Base-by-base conservation (phyloP, 2,888 invertebrate genomes). In the Drosophila paracracens region DNA sequence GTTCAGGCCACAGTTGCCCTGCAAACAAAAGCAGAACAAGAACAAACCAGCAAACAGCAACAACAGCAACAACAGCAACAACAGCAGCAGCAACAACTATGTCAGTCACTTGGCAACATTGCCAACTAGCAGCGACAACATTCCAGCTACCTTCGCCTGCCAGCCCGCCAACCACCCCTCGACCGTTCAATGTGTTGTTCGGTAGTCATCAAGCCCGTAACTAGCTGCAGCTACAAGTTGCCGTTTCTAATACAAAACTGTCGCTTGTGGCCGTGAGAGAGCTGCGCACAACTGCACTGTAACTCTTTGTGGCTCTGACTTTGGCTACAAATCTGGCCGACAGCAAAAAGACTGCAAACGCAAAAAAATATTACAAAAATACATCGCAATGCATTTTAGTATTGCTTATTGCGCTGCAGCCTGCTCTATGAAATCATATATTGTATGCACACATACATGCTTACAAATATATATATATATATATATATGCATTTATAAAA, bases 191-290 rank as follows among this genome's bases (percentile, higher is more conserved):
- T 46, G 25, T 25, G 46, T 25, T 46, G 46, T 46, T 46, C 51
- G 59, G 52, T 51, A 64, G 70, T 72, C 74, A 59, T 79, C 77
- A 82, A 74, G 85, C 81, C 61, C 73, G 81, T 88, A 88, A 85
- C 84, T 85, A 88, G 84, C 88, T 83, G 79, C 83, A 75, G 79
- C 85, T 74, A 85, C 84, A 85, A 85, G 86, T 85, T 85, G 85
- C 83, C 82, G 88, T 86, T 85, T 85, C 88, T 85, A 85, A 88
- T 85, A 88, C 82, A 85, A 85, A 85, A 85, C 86, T 85, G 85
- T 85, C 85, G 85, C 88, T 88, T 81, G 81, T 85, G 88, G 85
- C 85, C 85, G 88, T 88, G 88, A 86, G 85, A 85, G 85, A 83
- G 85, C 82, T 71, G 79, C 76, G 74, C 76, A 74, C 66, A 80